Evolutionary conservation across 1,140 invertebrate species (phyloP), one percentile per base, ranked within the genome.

Genomic region (Pogonomyrmex barbatus): DNA sequence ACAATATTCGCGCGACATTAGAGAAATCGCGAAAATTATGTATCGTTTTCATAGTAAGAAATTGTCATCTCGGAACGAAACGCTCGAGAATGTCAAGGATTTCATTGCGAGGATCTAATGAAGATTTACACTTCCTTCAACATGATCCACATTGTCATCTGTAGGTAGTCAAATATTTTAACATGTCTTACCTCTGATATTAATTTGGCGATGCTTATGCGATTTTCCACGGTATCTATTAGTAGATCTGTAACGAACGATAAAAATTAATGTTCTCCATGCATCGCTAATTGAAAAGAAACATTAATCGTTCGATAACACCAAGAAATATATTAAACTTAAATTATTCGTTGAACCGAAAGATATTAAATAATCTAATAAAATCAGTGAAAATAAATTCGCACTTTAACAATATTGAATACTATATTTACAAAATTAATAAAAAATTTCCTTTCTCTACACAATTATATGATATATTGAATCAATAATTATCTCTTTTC

Each of bases 151-250:
- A 36, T 36, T 39, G 4, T 58, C 14, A 12, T 33, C 36, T 24
- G 33, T 14, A 4, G 39, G 47, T 52, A 60, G 42, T 33, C 58
- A 45, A 85, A 81, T 50, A 81, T 81, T 39, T 77, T 36, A 36
- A 42, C 70, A 4, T 52, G 17, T 17, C 92, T 94, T 71, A 95
- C 95, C 91, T 95, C 87, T 0, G 89, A 91, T 73, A 95, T 91
- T 30, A 95, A 87, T 88, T 91, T 94, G 14, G 86, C 85, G 4
- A 83, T 67, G 24, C 92, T 92, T 71, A 95, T 86, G 47, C 92
- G 92, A 62, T 92, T 93, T 76, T 94, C 93, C 6, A 95, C 79
- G 1, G 90, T 91, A 33, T 95, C 94, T 71, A 79, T 91, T 14
- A 95, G 63, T 30, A 95, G 84, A 88, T 94, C 94, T 95, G 88